Percentiles rank a stretch among this genome's conserved stretches.
Evolutionary conservation across 2,113 vertebrate species (phyloP).

Genomic region (Procavia capensis): DNA sequence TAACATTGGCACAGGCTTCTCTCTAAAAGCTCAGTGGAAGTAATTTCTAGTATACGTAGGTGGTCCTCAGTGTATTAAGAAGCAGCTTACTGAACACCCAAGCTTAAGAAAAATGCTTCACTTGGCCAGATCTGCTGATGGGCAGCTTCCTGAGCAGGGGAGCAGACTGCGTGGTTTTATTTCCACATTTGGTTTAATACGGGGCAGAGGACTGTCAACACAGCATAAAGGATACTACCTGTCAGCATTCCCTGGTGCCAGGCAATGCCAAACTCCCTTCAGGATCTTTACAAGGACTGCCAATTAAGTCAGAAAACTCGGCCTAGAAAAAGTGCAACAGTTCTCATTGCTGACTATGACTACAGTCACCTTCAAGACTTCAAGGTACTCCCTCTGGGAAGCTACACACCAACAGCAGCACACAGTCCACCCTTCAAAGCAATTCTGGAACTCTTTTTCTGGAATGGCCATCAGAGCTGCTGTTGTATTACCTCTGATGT

Average conservation of each 20-base stretch:
- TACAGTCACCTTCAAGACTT: no score
- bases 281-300: background rate
- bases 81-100: background rate
- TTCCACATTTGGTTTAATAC: background rate
- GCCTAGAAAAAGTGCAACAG: no score
- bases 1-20: constrained; percentile 1
- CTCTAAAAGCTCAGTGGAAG: constrained; percentile 12
- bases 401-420: no score
- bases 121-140: background rate
- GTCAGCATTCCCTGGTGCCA: background rate
- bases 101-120: background rate
- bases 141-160: background rate
- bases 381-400: no score
- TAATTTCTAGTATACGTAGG: background rate
- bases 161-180: background rate
- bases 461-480: no score
- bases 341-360: no score
- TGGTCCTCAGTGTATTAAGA: background rate
- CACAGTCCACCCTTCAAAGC: no score
- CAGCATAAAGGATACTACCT: background rate
- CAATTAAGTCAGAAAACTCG: no score
- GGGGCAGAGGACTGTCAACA: background rate
- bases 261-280: background rate
- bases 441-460: no score
- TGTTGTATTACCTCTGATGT: no score